These are phyloP conservation scores for Hyppa rectilinea DNA, from an alignment of 2,888 invertebrate species.

Conservation along the genomic window DNA sequence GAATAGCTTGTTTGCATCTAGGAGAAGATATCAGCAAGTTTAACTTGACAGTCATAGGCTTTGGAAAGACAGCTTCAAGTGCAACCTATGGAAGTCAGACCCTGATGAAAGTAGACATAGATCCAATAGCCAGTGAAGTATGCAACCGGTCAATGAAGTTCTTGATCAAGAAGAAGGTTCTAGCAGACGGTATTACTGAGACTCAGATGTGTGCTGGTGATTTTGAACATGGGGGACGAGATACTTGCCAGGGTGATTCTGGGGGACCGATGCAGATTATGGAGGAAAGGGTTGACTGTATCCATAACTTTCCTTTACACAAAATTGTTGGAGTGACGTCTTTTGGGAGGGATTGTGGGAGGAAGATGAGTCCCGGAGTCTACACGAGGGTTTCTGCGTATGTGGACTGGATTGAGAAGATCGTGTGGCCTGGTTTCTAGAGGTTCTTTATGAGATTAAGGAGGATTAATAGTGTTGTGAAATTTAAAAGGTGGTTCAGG, in stretches of 20 bases:
- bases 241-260: slow-evolving; percentile 89
- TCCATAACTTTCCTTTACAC: slow-evolving; percentile 82
- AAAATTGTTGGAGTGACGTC: slow-evolving; percentile 88
- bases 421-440: slow-evolving; percentile 83
- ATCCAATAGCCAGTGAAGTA: slow-evolving; percentile 74
- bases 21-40: slow-evolving; percentile 68
- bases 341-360: slow-evolving; percentile 89
- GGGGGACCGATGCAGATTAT: slow-evolving; percentile 87
- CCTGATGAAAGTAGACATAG: slow-evolving; percentile 87
- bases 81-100: slow-evolving; percentile 83
- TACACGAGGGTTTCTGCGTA: slow-evolving; percentile 87
- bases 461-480: neutral
- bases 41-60: slow-evolving; percentile 91
- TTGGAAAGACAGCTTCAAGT: slow-evolving; percentile 90
- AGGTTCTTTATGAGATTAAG: neutral
- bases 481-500: neutral
- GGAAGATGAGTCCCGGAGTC: slow-evolving; percentile 88
- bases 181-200: slow-evolving; percentile 79
- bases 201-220: slow-evolving; percentile 88
- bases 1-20: slow-evolving; percentile 91
- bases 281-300: slow-evolving; percentile 82
- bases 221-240: slow-evolving; percentile 84
- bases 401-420: slow-evolving; percentile 87
- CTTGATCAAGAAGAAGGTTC: slow-evolving; percentile 80
- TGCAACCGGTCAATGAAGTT: slow-evolving; percentile 85